These are phyloP conservation scores for Zaprionus capensis DNA, from an alignment of 1,140 invertebrate genomes.

Conservation along the genomic window DNA sequence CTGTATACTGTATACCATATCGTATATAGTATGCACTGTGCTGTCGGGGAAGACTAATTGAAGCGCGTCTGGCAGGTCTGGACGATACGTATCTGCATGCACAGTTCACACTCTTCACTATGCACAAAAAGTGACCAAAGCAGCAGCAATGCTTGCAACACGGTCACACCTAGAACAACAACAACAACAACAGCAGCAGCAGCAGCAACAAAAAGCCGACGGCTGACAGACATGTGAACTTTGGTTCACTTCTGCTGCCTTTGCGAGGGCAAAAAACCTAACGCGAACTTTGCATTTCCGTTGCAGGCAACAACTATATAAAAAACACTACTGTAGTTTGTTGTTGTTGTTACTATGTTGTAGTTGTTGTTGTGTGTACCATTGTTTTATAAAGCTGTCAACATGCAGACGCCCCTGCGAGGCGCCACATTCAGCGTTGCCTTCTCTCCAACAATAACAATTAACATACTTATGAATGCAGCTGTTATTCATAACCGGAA, in stretches of 20 bases:
- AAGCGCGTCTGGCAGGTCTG: slow-evolving; percentile 68
- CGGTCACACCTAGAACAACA: slow-evolving; percentile 54
- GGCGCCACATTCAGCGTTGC: slow-evolving; percentile 32
- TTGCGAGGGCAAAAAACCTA: slow-evolving; percentile 42
- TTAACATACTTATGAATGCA: slow-evolving; percentile 32
- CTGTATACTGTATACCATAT: neutral
- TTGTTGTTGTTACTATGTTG: slow-evolving; percentile 9
- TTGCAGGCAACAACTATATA: slow-evolving; percentile 15
- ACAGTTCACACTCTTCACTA: slow-evolving; percentile 82
- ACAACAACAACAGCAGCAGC: slow-evolving; percentile 6
- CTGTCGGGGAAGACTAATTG: slow-evolving; percentile 77
- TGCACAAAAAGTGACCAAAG: slow-evolving; percentile 35
- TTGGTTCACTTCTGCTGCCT: slow-evolving; percentile 16
- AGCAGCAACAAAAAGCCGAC: slow-evolving; percentile 51
- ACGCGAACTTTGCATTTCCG: slow-evolving; percentile 70
- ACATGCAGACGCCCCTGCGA: slow-evolving; percentile 36
- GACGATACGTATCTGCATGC: slow-evolving; percentile 76
- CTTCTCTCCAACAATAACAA: slow-evolving; percentile 1
- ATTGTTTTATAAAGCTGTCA: slow-evolving; percentile 68
- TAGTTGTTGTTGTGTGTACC: slow-evolving; percentile 19
- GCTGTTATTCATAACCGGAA: slow-evolving; percentile 13
- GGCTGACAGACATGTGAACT: slow-evolving; percentile 75
- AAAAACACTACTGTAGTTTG: slow-evolving; percentile 8
- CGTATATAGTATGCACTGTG: slow-evolving; percentile 19
- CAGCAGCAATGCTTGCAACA: slow-evolving; percentile 31